phyloP scores from a whole-genome alignment of 2,797 vertebrate species.

The Pseudochromis fuscus region DNA sequence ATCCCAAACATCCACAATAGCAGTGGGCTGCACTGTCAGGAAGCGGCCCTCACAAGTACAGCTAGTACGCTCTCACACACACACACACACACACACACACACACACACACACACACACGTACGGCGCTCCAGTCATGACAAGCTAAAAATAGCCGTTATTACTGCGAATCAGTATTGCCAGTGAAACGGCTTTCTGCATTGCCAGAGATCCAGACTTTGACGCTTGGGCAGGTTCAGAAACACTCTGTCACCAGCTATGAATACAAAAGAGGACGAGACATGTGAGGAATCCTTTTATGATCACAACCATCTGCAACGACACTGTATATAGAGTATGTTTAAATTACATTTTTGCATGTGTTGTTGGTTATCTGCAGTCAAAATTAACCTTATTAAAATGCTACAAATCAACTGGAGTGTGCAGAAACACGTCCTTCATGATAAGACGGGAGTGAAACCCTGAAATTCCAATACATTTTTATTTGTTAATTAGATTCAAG shows the following conservation, averaged over 20 bases:
- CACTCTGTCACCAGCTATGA: slow-evolving; percentile 24
- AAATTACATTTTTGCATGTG: background rate
- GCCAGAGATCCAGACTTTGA: slow-evolving; percentile 56
- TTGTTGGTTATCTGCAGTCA: background rate
- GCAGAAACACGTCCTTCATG: background rate
- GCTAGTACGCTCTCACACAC: background rate
- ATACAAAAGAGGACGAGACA: slow-evolving; percentile 31
- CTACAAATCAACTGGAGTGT: background rate
- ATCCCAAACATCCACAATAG: slow-evolving; percentile 12
- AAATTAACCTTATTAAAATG: background rate
- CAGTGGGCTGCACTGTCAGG: background rate
- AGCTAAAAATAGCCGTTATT: slow-evolving; percentile 81
- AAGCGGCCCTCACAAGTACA: slow-evolving; percentile 31
- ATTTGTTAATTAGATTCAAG: background rate
- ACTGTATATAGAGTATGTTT: slow-evolving; percentile 10
- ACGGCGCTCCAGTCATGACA: slow-evolving; percentile 50
- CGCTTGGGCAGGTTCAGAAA: slow-evolving; percentile 32
- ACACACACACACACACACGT: slow-evolving; percentile 31
- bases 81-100: slow-evolving; percentile 21
- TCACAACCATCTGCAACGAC: slow-evolving; percentile 10
- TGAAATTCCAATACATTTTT: background rate
- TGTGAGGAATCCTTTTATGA: slow-evolving; percentile 1
- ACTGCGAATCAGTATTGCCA: slow-evolving; percentile 72
- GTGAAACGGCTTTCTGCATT: slow-evolving; percentile 62
- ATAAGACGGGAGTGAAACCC: background rate